A percentile compares a stretch with the other conserved stretches of the same genome.
These are phyloP conservation scores for Caprella mutica DNA, from an alignment of 2,888 invertebrate species.

Conservation along the genomic window DNA sequence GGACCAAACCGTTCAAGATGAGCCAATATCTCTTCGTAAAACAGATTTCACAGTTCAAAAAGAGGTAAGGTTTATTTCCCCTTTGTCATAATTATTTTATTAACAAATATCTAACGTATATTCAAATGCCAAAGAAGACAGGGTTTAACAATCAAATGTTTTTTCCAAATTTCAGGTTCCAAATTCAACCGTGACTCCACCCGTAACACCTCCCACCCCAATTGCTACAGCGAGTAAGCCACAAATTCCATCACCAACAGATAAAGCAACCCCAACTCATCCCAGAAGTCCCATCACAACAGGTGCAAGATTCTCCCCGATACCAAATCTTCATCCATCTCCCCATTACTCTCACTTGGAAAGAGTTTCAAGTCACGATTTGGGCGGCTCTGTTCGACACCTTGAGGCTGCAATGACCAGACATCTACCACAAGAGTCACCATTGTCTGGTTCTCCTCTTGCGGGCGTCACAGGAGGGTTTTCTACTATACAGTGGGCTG, in stretches of 20 bases:
- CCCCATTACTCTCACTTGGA: constrained; percentile 8
- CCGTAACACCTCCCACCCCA: no score
- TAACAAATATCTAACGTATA: no score
- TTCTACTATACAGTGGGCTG: constrained; percentile 76
- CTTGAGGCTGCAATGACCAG: constrained; percentile 87
- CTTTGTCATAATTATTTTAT: no score
- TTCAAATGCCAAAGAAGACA: no score
- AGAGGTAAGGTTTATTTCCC: no score
- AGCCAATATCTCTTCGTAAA: no score
- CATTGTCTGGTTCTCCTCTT: constrained; percentile 51
- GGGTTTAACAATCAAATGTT: no score
- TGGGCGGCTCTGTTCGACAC: constrained; percentile 62
- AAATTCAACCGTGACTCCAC: no score
- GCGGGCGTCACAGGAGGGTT: constrained; percentile 46
- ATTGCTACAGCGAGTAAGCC: constrained; percentile 18
- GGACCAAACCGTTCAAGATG: no score
- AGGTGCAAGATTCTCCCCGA: constrained; percentile 7
- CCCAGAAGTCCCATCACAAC: constrained; percentile 1
- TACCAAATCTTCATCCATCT: neutral
- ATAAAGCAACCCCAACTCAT: neutral
- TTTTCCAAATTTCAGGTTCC: no score
- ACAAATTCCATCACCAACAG: constrained; percentile 22
- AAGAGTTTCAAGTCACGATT: constrained; percentile 11
- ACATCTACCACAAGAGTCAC: constrained; percentile 38
- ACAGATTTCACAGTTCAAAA: no score